Conservation (phyloP, 2,888 invertebrate species). For the Ophion slaviceki region DNA sequence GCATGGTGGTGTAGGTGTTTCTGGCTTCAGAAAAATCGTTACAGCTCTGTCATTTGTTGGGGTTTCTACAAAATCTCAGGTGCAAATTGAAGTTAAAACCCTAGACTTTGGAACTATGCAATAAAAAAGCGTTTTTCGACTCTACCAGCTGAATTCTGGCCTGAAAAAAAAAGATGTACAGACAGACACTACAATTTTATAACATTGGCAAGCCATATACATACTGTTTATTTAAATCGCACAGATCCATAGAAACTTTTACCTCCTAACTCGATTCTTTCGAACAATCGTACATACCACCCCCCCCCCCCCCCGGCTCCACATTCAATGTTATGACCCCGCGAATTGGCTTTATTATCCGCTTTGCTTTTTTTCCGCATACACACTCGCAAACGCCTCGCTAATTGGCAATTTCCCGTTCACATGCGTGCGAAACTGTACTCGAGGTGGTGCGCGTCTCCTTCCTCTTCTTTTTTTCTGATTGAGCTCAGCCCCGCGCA, state of each 20-base stretch:
- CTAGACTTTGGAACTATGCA: too few species aligned
- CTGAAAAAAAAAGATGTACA: too few species aligned
- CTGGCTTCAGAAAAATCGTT: too few species aligned
- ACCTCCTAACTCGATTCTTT: slow-evolving; percentile 11
- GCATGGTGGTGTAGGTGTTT: too few species aligned
- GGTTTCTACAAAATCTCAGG: too few species aligned
- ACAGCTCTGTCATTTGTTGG: too few species aligned
- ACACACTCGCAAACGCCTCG: background rate
- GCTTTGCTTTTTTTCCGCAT: background rate
- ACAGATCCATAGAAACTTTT: background rate
- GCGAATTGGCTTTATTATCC: background rate
- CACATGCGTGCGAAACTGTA: background rate
- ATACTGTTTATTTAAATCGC: too few species aligned
- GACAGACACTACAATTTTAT: too few species aligned
- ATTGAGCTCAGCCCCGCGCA: background rate
- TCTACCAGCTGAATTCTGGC: too few species aligned
- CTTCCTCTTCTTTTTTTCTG: slow-evolving; percentile 1
- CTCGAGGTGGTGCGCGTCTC: background rate
- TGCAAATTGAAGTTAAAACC: too few species aligned
- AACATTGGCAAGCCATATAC: too few species aligned
- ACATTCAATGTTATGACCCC: background rate
- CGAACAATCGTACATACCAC: background rate
- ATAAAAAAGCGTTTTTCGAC: too few species aligned
- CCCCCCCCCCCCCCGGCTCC: background rate
- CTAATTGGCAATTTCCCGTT: slow-evolving; percentile 22